A percentile compares a stretch with the other conserved stretches of the same genome.
Evolutionary conservation across 2,797 vertebrate species (phyloP).

Genomic region (Decapterus maruadsi): DNA sequence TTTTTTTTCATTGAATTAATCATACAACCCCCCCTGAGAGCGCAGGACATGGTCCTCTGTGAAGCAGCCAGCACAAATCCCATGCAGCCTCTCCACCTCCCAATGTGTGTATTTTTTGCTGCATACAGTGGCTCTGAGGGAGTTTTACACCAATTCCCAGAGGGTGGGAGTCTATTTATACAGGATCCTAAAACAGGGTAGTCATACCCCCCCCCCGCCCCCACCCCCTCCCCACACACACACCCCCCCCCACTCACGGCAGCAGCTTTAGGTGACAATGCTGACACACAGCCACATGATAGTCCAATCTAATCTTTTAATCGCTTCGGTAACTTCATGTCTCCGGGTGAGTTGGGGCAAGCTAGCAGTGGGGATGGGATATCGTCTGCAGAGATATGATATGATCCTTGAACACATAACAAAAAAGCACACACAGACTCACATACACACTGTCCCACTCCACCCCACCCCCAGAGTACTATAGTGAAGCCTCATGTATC

Average conservation of each 20-base stretch:
- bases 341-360: constrained; percentile 67
- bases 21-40: constrained; percentile 38
- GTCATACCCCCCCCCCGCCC: constrained; percentile 30
- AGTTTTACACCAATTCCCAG: constrained; percentile 71
- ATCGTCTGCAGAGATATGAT: constrained; percentile 77
- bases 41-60: constrained; percentile 45
- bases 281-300: constrained; percentile 72
- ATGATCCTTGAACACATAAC: constrained; percentile 70
- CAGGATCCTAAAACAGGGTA: constrained; percentile 65
- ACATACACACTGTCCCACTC: constrained; percentile 56
- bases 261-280: constrained; percentile 72
- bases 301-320: constrained; percentile 83
- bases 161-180: constrained; percentile 73
- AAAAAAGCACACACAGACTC: constrained; percentile 54
- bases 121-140: constrained; percentile 51
- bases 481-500: constrained; percentile 72
- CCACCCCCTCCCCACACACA: too few species aligned
- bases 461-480: constrained; percentile 63
- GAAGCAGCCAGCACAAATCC: constrained; percentile 57
- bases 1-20: constrained; percentile 60
- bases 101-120: constrained; percentile 54
- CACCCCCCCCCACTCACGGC: not conserved
- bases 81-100: constrained; percentile 60
- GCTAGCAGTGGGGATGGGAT: constrained; percentile 49
- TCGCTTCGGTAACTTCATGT: constrained; percentile 76